Percentiles rank a stretch among this genome's conserved stretches.
Conservation (phyloP, 2,888 invertebrate genomes). For the Luperina nickerlii region DNA sequence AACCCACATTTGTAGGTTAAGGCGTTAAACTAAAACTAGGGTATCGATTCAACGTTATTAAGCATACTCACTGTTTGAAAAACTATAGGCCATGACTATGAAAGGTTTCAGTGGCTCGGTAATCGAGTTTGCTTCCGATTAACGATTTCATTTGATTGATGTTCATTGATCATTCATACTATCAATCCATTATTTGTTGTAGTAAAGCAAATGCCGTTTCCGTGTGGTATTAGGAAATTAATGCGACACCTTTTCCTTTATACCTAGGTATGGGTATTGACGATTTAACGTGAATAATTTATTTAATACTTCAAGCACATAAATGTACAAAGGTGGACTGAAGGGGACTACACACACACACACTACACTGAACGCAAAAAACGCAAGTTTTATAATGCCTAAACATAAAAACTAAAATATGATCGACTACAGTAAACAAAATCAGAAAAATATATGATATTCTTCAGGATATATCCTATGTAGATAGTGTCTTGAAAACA, state of each 20-base stretch:
- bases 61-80: conserved; percentile 34
- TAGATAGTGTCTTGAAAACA: too few relatives aligned
- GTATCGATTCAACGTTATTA: conserved; percentile 61
- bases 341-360: too few relatives aligned
- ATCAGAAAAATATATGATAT: too few relatives aligned
- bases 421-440: too few relatives aligned
- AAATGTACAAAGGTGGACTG: too few relatives aligned
- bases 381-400: too few relatives aligned
- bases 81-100: conserved; percentile 43
- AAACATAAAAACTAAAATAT: too few relatives aligned
- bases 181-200: conserved; percentile 33
- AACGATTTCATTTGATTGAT: conserved; percentile 44
- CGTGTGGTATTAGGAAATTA: conserved; percentile 9
- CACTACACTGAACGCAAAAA: too few relatives aligned
- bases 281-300: not conserved
- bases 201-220: not conserved
- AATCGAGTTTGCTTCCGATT: conserved; percentile 46
- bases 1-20: conserved; percentile 37
- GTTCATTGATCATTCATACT: conserved; percentile 5
- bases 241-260: not conserved
- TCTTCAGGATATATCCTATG: too few relatives aligned
- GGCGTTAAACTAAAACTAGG: conserved; percentile 59
- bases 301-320: too few relatives aligned
- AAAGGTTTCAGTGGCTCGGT: conserved; percentile 32
- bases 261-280: not conserved